Evolutionary conservation across 1,140 invertebrate species (phyloP).

Genomic region (Papilio dardanus): DNA sequence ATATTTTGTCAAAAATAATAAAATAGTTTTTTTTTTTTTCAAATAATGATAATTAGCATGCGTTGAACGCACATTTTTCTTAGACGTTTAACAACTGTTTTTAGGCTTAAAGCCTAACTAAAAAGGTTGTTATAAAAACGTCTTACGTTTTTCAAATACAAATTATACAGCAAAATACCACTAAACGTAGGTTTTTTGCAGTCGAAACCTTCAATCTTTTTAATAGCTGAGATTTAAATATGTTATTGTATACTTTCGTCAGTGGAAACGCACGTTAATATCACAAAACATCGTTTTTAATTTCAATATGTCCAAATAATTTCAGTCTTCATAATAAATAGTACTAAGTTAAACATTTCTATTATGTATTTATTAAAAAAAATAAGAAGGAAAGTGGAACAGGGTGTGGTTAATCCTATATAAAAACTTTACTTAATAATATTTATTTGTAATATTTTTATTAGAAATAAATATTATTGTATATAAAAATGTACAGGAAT

Average conservation of each 20-base stretch:
- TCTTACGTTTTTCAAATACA: background rate
- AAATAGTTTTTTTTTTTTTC: no score
- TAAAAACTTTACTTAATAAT: background rate
- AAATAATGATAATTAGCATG: slow-evolving; percentile 19
- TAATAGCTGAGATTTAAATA: no score
- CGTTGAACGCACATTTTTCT: slow-evolving; percentile 34
- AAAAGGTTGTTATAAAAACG: slow-evolving; percentile 15
- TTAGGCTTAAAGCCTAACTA: slow-evolving; percentile 28
- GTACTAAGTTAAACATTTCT: background rate
- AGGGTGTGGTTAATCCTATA: background rate
- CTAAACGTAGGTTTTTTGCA: background rate
- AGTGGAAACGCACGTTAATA: background rate
- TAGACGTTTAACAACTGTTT: slow-evolving; percentile 12
- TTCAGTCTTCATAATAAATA: slow-evolving; percentile 6
- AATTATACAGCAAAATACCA: background rate
- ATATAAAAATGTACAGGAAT: slow-evolving; percentile 5
- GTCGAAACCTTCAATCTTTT: background rate
- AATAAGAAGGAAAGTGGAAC: background rate
- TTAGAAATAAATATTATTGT: slow-evolving; percentile 3
- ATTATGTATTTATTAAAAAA: background rate
- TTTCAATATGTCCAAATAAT: background rate
- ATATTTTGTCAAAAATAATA: background rate
- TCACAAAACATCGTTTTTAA: slow-evolving; percentile 3
- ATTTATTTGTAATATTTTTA: background rate
- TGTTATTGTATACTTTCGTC: background rate